Base-by-base conservation (phyloP, 1,140 invertebrate species). In the Drosophila kanapiae region DNA sequence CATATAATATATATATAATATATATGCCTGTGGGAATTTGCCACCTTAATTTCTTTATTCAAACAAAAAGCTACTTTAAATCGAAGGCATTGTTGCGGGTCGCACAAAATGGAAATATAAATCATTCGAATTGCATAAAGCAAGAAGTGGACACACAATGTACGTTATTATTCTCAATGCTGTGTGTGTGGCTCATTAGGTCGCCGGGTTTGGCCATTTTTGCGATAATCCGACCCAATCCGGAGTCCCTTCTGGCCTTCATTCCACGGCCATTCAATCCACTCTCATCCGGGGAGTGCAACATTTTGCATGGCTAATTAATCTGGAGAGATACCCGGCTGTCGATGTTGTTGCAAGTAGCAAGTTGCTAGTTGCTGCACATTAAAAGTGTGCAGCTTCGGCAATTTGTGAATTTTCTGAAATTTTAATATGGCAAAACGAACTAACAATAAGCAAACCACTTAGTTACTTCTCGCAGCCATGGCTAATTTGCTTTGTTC, bases 261-360 rank as follows among this genome's bases (percentile, higher is more conserved):
- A 54, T 4, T 10, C 7, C 53, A 14, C 18, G 27, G 6, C 27
- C 16, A 53, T 45, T 42, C 67, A 70, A 70, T 70, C 48, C 60
- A 37, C 76, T 69, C 18, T 18, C 37, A 18, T 14, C 29, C 51
- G 35, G 47, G 29, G 40, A 35, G 70, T 58, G 60, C 60, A 48
- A 62, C 80, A 87, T 82, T 72, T 87, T 87, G 83, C 83, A 87
- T 87, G 83, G 84, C 80, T 78, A 88, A 87, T 87, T 88, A 87
- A 88, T 87, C 80, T 80, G 71, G 40, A 47, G 61, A 57, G 56
- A 72, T 60, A 16, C 37, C 29, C 11, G 43, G 43, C 31, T 59
- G n/a, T 23, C 23, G 38, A 35, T 31, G 49, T 57, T 40, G 31
- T 42, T 60, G 54, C 37, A 54, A 54, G n/a, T 51, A 33, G 54